A percentile compares a stretch with the other conserved stretches of the same genome.
Evolutionary conservation across 2,888 invertebrate species (phyloP).

Genomic region (Dicranocentrus wangi): DNA sequence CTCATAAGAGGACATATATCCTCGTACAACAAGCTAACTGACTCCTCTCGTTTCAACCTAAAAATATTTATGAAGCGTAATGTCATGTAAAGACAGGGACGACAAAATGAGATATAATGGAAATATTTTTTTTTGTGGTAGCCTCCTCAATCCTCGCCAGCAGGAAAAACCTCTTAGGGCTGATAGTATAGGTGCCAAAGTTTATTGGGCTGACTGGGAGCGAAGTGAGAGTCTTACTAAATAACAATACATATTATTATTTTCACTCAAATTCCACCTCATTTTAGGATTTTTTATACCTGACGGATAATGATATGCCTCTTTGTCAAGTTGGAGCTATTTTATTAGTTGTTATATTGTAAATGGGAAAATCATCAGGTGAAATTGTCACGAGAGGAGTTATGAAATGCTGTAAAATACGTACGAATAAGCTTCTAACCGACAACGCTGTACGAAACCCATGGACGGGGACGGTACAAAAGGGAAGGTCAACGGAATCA

Average conservation of each 20-base stretch:
- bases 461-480: neutral
- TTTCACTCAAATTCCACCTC: neutral
- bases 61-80: slow-evolving; percentile 3
- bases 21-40: too few species aligned
- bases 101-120: slow-evolving; percentile 10
- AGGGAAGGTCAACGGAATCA: slow-evolving; percentile 29
- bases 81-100: neutral
- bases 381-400: slow-evolving; percentile 12
- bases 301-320: neutral
- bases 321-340: neutral
- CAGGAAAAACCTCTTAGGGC: slow-evolving; percentile 14
- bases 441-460: too few species aligned
- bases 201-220: neutral
- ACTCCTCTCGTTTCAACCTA: too few species aligned
- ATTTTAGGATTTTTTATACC: neutral
- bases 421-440: neutral
- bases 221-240: too few species aligned
- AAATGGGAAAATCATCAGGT: neutral
- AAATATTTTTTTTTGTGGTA: neutral
- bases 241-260: too few species aligned
- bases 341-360: slow-evolving; percentile 1
- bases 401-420: too few species aligned
- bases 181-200: neutral
- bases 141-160: too few species aligned
- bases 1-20: too few species aligned